A percentile compares a stretch with the other conserved stretches of the same genome.
Evolutionary conservation across 2,797 vertebrate genomes (phyloP).

Genomic region (Rhinatrema bivittatum): DNA sequence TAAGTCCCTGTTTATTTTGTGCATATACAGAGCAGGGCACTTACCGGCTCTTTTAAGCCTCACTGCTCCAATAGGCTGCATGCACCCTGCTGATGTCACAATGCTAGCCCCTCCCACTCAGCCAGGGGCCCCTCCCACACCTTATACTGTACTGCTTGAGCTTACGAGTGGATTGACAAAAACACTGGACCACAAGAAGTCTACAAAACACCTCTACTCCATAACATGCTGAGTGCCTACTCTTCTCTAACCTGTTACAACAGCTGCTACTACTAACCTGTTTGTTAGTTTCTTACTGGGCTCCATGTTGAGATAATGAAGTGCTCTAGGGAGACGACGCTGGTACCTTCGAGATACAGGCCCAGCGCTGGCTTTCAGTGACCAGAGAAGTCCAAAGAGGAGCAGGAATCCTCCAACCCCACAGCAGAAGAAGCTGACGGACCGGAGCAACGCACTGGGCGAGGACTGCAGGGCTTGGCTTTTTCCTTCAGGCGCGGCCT

Average conservation of each 20-base stretch:
- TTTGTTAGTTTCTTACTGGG: constrained; percentile 40
- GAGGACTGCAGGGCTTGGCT: constrained; percentile 3
- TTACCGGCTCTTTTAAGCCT: too few relatives aligned
- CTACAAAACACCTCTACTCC: neutral
- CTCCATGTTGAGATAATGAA: constrained; percentile 43
- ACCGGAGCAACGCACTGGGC: constrained; percentile 39
- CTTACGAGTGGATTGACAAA: too few relatives aligned
- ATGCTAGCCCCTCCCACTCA: too few relatives aligned
- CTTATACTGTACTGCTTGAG: too few relatives aligned
- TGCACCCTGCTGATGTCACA: too few relatives aligned
- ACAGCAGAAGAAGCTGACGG: constrained; percentile 51
- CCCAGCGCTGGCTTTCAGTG: constrained; percentile 30
- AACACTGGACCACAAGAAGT: too few relatives aligned
- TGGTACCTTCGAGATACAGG: constrained; percentile 34
- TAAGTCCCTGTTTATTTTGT: too few relatives aligned
- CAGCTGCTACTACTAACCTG: constrained; percentile 35
- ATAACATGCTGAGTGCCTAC: too few relatives aligned
- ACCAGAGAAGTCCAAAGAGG: constrained; percentile 52
- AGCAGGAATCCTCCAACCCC: constrained; percentile 46
- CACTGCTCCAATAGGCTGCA: too few relatives aligned
- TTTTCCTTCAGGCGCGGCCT: constrained; percentile 9
- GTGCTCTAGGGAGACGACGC: constrained; percentile 47
- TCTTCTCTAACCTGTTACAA: too few relatives aligned
- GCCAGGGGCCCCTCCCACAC: too few relatives aligned
- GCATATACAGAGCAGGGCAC: too few relatives aligned